Evolutionary conservation across 2,113 vertebrate species (phyloP).

Genomic region (Alligator sinensis): DNA sequence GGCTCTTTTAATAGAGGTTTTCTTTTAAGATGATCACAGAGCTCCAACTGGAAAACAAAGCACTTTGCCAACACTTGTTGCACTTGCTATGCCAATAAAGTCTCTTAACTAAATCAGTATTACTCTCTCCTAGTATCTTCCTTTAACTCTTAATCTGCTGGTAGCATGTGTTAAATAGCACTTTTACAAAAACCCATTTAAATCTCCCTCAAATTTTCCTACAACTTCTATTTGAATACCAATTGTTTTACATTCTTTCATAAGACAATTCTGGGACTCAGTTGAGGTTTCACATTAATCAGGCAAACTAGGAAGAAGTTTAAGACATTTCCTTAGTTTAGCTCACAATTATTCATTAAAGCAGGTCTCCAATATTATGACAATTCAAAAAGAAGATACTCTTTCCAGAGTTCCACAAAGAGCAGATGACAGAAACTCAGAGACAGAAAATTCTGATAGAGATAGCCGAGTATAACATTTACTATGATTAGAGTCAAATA

Average conservation of each 20-base stretch:
- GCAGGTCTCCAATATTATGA: constrained; percentile 17
- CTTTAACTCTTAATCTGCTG: not conserved
- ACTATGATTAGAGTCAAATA: constrained; percentile 22
- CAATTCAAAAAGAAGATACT: too few species aligned
- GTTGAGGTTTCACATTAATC: constrained; percentile 66
- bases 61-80: too few species aligned
- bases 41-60: not conserved
- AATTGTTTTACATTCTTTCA: constrained; percentile 28
- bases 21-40: constrained; percentile 7
- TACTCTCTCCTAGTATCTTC: not conserved
- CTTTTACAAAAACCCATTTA: not conserved
- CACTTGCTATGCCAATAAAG: not conserved
- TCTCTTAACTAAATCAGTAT: not conserved
- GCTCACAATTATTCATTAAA: constrained; percentile 68
- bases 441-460: constrained; percentile 43
- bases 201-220: constrained; percentile 15
- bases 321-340: constrained; percentile 25
- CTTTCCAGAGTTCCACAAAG: too few species aligned
- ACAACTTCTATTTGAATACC: not conserved
- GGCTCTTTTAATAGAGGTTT: too few species aligned
- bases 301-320: constrained; percentile 24
- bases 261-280: constrained; percentile 37
- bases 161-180: not conserved
- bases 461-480: constrained; percentile 30
- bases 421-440: not conserved